These are phyloP conservation scores for Chelon labrosus DNA, from an alignment of 2,797 vertebrate genomes.

Conservation along the genomic window DNA sequence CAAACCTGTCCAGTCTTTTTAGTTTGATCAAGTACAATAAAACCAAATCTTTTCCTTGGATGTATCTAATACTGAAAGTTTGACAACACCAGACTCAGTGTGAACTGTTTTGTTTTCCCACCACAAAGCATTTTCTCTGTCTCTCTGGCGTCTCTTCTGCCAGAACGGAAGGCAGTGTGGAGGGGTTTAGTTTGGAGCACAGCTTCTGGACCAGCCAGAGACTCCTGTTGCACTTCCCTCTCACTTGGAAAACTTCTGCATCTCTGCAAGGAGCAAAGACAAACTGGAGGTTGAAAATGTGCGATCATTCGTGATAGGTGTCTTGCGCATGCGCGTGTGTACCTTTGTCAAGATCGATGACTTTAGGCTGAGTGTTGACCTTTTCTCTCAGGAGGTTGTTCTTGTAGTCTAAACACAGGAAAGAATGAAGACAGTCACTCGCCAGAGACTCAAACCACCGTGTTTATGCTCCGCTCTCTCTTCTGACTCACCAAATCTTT, in stretches of 20 bases:
- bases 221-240: slow-evolving; percentile 53
- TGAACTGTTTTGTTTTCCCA: slow-evolving; percentile 24
- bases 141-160: slow-evolving; percentile 16
- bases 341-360: slow-evolving; percentile 95
- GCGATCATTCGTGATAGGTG: background rate
- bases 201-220: slow-evolving; percentile 91
- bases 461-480: background rate
- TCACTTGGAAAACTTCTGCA: slow-evolving; percentile 82
- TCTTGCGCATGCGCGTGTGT: slow-evolving; percentile 13
- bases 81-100: slow-evolving; percentile 21
- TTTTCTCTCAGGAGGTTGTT: slow-evolving; percentile 97
- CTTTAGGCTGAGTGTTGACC: slow-evolving; percentile 85
- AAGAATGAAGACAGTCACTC: background rate
- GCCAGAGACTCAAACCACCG: background rate
- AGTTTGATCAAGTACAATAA: slow-evolving; percentile 13
- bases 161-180: slow-evolving; percentile 29
- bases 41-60: background rate
- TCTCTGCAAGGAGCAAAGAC: slow-evolving; percentile 68
- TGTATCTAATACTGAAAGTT: slow-evolving; percentile 22
- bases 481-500: slow-evolving; percentile 84
- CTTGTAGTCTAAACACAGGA: slow-evolving; percentile 89
- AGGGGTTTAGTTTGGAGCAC: slow-evolving; percentile 44
- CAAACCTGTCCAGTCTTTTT: background rate
- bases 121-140: slow-evolving; percentile 17
- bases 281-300: background rate